Evolutionary conservation across 2,797 vertebrate genomes (phyloP).

Genomic region (Pteropus rufus): DNA sequence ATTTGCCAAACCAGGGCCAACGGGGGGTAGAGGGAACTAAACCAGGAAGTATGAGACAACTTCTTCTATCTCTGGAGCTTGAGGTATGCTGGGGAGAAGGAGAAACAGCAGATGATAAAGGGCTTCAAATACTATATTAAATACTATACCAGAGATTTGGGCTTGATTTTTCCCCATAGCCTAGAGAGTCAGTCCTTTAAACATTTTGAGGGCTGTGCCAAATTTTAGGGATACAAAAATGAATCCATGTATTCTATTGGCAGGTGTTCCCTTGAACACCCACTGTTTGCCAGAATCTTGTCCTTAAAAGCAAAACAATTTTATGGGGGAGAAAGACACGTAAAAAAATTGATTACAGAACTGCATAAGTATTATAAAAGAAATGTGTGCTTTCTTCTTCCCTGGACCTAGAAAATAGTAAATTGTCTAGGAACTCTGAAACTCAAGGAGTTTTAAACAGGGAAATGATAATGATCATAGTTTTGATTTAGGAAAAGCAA

Average conservation of each 20-base stretch:
- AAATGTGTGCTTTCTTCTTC: not conserved
- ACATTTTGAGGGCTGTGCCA: not conserved
- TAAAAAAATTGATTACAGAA: not conserved
- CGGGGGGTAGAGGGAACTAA: not conserved
- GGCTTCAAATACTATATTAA: not conserved
- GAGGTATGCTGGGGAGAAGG: not conserved
- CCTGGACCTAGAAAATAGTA: not conserved
- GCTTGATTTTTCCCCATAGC: not conserved
- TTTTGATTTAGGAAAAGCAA: not conserved
- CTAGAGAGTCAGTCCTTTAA: not conserved
- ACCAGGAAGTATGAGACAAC: not conserved
- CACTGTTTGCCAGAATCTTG: not conserved
- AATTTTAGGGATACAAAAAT: not conserved
- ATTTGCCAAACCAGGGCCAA: not conserved
- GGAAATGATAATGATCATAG: not conserved
- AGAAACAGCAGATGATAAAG: not conserved
- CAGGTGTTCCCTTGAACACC: not conserved
- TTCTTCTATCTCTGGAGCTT: not conserved
- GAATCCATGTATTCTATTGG: not conserved
- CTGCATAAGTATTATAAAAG: not conserved
- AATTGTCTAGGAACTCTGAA: not conserved
- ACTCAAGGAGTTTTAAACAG: not conserved
- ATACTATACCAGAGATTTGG: rapidly evolving
- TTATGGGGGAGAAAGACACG: not conserved
- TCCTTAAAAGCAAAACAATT: not conserved